Conservation (phyloP, 2,113 vertebrate genomes). For the Leucosticte australis region DNA sequence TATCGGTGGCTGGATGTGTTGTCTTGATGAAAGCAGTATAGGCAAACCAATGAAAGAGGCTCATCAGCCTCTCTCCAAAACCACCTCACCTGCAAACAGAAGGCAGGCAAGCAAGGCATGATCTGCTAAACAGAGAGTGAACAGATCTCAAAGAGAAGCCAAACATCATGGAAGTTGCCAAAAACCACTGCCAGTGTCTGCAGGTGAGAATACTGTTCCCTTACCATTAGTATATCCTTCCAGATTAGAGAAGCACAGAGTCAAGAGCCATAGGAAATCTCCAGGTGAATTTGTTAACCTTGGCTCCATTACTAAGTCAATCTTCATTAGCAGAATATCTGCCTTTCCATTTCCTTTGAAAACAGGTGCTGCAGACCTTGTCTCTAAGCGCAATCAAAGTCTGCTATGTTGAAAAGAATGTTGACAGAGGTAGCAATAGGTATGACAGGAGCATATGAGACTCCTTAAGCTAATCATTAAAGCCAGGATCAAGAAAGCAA, state of each 20-base stretch:
- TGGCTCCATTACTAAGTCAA: not conserved
- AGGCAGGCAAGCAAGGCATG: not conserved
- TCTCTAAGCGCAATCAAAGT: not conserved
- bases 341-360: not conserved
- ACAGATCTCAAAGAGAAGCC: not conserved
- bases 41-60: not conserved
- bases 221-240: not conserved
- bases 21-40: not conserved
- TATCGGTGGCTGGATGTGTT: not conserved
- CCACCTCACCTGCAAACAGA: not conserved
- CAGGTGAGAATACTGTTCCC: not conserved
- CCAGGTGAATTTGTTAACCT: not conserved
- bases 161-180: not conserved
- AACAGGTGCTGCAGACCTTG: slow-evolving; percentile 22
- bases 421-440: slow-evolving; percentile 48
- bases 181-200: not conserved
- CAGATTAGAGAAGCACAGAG: not conserved
- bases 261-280: not conserved
- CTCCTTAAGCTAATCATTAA: slow-evolving; percentile 55
- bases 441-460: slow-evolving; percentile 50
- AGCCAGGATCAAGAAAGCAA: slow-evolving; percentile 43
- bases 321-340: not conserved
- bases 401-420: slow-evolving; percentile 39
- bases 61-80: not conserved
- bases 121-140: not conserved